These are phyloP conservation scores for Saguinus imperator DNA, from an alignment of 2,113 vertebrate species.

Conservation along the genomic window DNA sequence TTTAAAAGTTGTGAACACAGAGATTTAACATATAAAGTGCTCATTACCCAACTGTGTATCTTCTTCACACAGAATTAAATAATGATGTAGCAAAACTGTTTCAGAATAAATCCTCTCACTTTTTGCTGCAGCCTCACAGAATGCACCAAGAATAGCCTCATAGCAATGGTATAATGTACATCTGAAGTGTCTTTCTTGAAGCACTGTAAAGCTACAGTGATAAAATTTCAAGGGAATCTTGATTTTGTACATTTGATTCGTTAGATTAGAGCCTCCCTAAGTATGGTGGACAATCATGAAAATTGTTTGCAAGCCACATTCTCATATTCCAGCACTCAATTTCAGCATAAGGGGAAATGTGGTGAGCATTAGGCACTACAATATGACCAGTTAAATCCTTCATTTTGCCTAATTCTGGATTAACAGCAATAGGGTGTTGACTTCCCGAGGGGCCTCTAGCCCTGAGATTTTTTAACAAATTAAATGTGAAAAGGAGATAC, in stretches of 20 bases:
- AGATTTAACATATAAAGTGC: not conserved
- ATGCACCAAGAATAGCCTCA: not conserved
- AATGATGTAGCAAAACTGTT: not conserved
- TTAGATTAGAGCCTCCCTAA: not conserved
- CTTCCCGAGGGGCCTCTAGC: not conserved
- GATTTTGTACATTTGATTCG: not conserved
- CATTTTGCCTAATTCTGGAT: not conserved
- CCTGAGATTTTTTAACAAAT: slow-evolving; percentile 9
- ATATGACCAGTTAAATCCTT: not conserved
- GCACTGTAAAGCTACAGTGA: not conserved
- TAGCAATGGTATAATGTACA: not conserved
- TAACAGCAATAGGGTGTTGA: not conserved
- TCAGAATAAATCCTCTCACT: not conserved
- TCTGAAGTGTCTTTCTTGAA: not conserved
- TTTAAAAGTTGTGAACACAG: not conserved
- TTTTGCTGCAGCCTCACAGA: not conserved
- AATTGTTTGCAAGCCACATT: not conserved
- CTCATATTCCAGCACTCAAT: not conserved
- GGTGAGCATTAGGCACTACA: too few species aligned
- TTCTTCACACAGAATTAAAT: slow-evolving; percentile 12
- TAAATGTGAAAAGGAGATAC: slow-evolving; percentile 14
- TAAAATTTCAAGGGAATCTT: slow-evolving; percentile 5
- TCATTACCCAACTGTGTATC: not conserved
- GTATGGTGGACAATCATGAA: not conserved
- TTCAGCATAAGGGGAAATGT: not conserved